Conservation (phyloP, 1,140 invertebrate genomes). For the Hyphantria cunea region DNA sequence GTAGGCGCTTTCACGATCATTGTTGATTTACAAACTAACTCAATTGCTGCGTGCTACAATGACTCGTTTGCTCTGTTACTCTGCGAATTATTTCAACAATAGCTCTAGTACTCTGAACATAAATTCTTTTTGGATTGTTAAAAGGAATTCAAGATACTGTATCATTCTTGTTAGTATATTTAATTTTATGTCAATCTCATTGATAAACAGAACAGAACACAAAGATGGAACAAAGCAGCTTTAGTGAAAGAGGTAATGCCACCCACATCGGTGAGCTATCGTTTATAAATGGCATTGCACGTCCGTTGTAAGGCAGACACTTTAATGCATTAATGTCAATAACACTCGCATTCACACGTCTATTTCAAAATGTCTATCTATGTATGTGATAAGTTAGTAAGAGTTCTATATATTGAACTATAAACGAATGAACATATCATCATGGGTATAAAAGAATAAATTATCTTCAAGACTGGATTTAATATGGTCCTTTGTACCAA, state of each 20-base stretch:
- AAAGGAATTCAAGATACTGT: neutral
- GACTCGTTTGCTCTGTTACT: conserved; percentile 16
- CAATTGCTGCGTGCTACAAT: conserved; percentile 33
- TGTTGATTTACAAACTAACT: conserved; percentile 36
- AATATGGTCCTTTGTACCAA: too few species aligned
- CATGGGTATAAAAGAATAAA: too few species aligned
- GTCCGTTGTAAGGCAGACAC: conserved; percentile 65
- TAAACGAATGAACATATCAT: too few species aligned
- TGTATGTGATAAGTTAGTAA: too few species aligned
- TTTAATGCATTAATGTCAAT: conserved; percentile 57
- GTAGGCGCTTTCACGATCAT: conserved; percentile 40
- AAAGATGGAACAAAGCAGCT: conserved; percentile 17
- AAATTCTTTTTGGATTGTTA: neutral
- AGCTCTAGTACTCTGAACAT: neutral
- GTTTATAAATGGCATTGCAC: conserved; percentile 65
- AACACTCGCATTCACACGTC: conserved; percentile 21
- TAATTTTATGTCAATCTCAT: neutral
- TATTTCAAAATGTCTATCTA: neutral
- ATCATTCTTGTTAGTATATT: neutral
- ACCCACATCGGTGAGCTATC: conserved; percentile 51
- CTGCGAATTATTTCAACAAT: neutral
- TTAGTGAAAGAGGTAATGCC: conserved; percentile 51
- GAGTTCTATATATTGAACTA: too few species aligned
- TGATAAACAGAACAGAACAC: neutral
- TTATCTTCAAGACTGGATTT: too few species aligned